A percentile compares a stretch with the other conserved stretches of the same genome.
These are phyloP conservation scores for Limnephilus marmoratus DNA, from an alignment of 2,888 invertebrate genomes.

Conservation along the genomic window DNA sequence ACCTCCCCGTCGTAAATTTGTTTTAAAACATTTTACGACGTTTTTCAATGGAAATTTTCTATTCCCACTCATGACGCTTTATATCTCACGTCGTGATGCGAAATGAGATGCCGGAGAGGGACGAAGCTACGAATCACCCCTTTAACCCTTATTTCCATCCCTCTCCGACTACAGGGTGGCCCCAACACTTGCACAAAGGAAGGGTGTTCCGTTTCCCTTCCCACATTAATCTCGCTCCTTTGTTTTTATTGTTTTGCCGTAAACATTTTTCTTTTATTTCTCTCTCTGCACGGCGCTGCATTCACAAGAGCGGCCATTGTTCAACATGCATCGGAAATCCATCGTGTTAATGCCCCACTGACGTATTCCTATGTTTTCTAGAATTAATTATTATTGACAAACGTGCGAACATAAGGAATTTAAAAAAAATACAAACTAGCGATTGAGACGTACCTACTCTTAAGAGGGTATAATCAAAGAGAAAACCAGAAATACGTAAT, in stretches of 20 bases:
- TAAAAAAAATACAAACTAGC: not conserved
- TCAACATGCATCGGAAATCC: conserved; percentile 38
- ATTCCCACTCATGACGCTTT: conserved; percentile 52
- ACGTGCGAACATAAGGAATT: not conserved
- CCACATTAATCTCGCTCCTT: conserved; percentile 62
- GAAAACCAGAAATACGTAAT: no score
- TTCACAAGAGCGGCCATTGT: conserved; percentile 23
- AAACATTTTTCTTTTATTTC: conserved; percentile 41
- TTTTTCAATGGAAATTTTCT: conserved; percentile 56
- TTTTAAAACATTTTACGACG: conserved; percentile 28
- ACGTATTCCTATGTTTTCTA: not conserved
- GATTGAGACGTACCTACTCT: no score
- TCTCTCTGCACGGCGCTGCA: conserved; percentile 35
- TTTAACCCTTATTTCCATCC: conserved; percentile 25
- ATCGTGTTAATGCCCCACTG: conserved; percentile 34
- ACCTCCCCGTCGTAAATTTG: conserved; percentile 10
- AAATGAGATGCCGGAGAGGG: conserved; percentile 44
- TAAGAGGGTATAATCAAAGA: no score
- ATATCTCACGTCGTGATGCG: conserved; percentile 51
- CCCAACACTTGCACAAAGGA: conserved; percentile 26
- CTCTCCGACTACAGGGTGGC: conserved; percentile 26
- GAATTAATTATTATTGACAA: not conserved
- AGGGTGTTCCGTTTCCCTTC: conserved; percentile 52
- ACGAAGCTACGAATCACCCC: conserved; percentile 8
- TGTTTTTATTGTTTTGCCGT: conserved; percentile 62